Evolutionary conservation across 1,140 invertebrate species (phyloP), one percentile per base, ranked within the genome.

Genomic region (Potamilus streckersoni): DNA sequence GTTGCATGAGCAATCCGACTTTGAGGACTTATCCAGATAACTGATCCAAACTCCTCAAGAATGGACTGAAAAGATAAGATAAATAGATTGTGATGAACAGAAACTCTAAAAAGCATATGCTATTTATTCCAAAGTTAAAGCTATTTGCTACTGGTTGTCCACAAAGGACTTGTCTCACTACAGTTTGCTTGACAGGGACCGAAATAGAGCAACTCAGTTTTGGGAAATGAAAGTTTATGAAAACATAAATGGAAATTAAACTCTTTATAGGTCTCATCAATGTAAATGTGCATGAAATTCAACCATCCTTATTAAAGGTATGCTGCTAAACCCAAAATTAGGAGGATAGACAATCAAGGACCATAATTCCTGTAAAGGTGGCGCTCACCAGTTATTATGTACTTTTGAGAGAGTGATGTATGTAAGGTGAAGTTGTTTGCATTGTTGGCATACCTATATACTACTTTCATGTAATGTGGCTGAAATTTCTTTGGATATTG

Each of bases 41-140:
- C 82, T 19, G 86, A 82, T 4, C 86, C 86, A 80, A 78, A 83
- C 61, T 87, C 85, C 49, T 84, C 81, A 0, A 87, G 59, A 5
- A 84, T 69, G 6, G 62, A 59, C 83, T 86, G 76, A 20, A 80
- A 80, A 16, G 17, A 71, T 20, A 38, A 49, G 38, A 49, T 49
- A 49, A 6, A 49, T 31, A 49, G 38, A 66, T 66, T 67, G 14
- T 19, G 38, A 19, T 56, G 20, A 64, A 16, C 23, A 27, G 19
- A 62, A 62, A 62, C 14, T 23, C 23, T 12, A 5, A 62, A 62
- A 14, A 11, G 19, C 23, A 19, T 62, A n/a, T 62, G 23, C 60
- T 15, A 62, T 19, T 23, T n/a, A n/a, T n/a, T 62, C 11, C 19
- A n/a, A 23, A 62, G 8, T 5, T 62, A 19, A 8, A n/a, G 60